Base-by-base conservation (phyloP, 2,797 vertebrate genomes). In the Orestias chungarensis region DNA sequence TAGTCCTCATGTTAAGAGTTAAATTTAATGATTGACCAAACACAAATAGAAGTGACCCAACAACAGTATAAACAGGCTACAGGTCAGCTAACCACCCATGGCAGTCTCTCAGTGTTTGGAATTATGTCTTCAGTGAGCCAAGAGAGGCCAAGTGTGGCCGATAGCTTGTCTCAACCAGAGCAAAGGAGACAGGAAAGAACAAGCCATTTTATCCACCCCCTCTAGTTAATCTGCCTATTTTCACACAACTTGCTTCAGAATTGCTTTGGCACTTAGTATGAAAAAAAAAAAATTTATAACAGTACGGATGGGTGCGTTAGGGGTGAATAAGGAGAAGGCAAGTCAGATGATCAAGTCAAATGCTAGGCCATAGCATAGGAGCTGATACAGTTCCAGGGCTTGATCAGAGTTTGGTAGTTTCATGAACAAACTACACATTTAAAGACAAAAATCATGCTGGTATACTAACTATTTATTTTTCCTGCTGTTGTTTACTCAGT, bases 141-240 rank as follows among this genome's bases (percentile, higher is more conserved):
- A 85, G 83, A 85, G 78, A 90, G 82, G 82, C 85, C 90, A 82
- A 89, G 78, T 86, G 79, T 83, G 80, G 83, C 83, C 62, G 33
- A 70, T 73, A 50, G 68, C 59, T 82, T 46, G 66, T 72, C 75
- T 81, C 71, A 49, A 76, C 80, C 70, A 17, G 59, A 76, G 71
- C 84, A 86, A 87, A 90, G 40, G 46, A 86, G 86, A 90, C 84
- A 84, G 75, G 85, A 90, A 78, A 85, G 81, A 89, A 82, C 68
- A 73, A 83, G 80, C 75, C 82, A 88, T 88, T 91, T 91, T 89
- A 87, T 86, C 71, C 38, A 74, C 62, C 74, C 79, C 82, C 82
- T 82, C 81, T 78, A 76, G 87, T 87, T 89, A 87, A 86, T 88
- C 72, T 84, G 80, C 79, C 78, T 50, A 85, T 87, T 90, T 91